phyloP scores from a whole-genome alignment of 2,113 vertebrate genomes.

The Etheostoma spectabile region DNA sequence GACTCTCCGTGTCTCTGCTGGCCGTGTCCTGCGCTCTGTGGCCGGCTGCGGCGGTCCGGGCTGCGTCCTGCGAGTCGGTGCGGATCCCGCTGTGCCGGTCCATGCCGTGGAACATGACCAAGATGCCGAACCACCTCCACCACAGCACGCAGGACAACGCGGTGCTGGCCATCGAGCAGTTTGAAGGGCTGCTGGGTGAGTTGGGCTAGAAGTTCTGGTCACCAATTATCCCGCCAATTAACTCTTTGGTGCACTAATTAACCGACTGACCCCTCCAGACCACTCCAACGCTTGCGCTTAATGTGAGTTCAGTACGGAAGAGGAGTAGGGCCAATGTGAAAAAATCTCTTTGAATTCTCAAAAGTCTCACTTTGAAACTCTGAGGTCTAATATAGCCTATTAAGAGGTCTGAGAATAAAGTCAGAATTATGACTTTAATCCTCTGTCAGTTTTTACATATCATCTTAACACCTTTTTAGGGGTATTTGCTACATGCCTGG shows the following conservation, averaged over 20 bases:
- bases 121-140: slow-evolving; percentile 99
- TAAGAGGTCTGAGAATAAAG: too few species aligned
- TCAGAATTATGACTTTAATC: too few species aligned
- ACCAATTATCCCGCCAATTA: not conserved
- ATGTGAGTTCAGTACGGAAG: too few species aligned
- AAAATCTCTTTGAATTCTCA: too few species aligned
- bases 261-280: too few species aligned
- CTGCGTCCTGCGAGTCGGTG: slow-evolving; percentile 91
- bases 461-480: too few species aligned
- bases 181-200: slow-evolving; percentile 91
- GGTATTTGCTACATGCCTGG: too few species aligned
- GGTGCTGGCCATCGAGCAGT: slow-evolving; percentile 98
- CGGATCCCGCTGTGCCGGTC: slow-evolving; percentile 94
- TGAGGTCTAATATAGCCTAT: too few species aligned
- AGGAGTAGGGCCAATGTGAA: too few species aligned
- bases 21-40: slow-evolving; percentile 77
- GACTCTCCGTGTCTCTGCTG: slow-evolving; percentile 73
- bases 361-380: too few species aligned
- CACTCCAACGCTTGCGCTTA: too few species aligned
- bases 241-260: not conserved
- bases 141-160: slow-evolving; percentile 99
- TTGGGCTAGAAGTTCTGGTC: not conserved
- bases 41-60: slow-evolving; percentile 71
- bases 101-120: slow-evolving; percentile 99
- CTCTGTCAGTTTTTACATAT: too few species aligned